phyloP scores from a whole-genome alignment of 2,888 invertebrate species.

The Uropetala carovei region DNA sequence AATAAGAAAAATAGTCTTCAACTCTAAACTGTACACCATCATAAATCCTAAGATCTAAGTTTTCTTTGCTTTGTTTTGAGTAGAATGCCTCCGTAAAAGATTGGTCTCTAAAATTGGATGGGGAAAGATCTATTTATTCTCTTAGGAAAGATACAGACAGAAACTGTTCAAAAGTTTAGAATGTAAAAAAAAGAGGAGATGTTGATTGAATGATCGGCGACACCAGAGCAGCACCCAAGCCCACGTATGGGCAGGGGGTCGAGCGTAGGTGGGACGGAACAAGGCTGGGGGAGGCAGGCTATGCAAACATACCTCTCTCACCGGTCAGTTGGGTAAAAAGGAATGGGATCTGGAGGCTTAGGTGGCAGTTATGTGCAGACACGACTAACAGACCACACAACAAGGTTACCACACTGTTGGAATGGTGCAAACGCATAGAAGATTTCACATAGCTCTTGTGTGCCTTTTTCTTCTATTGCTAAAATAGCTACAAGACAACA shows the following conservation, averaged over 20 bases:
- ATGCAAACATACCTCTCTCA: slow-evolving; percentile 34
- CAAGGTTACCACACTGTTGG: slow-evolving; percentile 35
- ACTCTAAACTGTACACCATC: slow-evolving; percentile 64
- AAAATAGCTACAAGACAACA: slow-evolving; percentile 55
- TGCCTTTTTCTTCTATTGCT: slow-evolving; percentile 61
- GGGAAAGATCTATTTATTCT: slow-evolving; percentile 53
- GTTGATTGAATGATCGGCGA: slow-evolving; percentile 48
- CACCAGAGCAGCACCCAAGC: slow-evolving; percentile 31
- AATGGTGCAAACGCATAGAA: slow-evolving; percentile 43
- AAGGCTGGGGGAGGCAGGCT: slow-evolving; percentile 49
- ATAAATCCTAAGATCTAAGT: slow-evolving; percentile 52
- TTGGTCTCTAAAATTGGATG: slow-evolving; percentile 61
- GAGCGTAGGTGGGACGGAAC: slow-evolving; percentile 59
- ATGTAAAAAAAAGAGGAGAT: slow-evolving; percentile 53
- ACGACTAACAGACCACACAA: slow-evolving; percentile 51
- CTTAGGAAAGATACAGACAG: slow-evolving; percentile 50
- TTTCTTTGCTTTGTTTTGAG: slow-evolving; percentile 58
- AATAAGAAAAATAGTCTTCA: slow-evolving; percentile 63
- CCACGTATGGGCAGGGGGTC: neutral
- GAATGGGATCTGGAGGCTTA: slow-evolving; percentile 29
- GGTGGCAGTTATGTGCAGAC: slow-evolving; percentile 59
- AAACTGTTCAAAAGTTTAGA: slow-evolving; percentile 54
- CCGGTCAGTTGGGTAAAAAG: slow-evolving; percentile 47
- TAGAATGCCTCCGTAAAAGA: slow-evolving; percentile 59
- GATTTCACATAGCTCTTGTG: slow-evolving; percentile 55